Evolutionary conservation across 1,140 invertebrate species (phyloP), one percentile per base, ranked within the genome.

Genomic region (Leptopilina boulardi): DNA sequence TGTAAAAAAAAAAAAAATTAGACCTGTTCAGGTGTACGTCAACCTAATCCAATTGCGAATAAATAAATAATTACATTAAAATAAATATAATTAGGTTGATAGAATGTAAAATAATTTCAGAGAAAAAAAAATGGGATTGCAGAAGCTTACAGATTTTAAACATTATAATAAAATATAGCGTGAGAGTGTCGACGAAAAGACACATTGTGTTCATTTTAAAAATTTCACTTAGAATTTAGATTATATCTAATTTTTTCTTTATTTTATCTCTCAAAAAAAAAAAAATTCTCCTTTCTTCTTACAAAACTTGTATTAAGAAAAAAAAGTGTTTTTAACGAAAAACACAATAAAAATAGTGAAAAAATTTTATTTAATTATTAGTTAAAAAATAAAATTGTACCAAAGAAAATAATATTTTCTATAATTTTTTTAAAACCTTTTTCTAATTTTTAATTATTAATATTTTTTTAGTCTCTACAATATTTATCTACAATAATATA

Each of bases 161-260:
- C 23, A 66, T 51, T n/a, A n/a, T n/a, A n/a, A n/a, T n/a, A n/a
- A n/a, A n/a, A 51, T 8, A 38, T 38, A 38, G 47, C 13, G 59
- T 66, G 59, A 15, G 23, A 66, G 59, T 66, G 56, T 34, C 26
- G 4, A 66, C 59, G 23, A 8, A 34, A 66, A 66, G 59, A 18
- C 26, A 66, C 59, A 66, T 30, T 66, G 59, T 66, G 59, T 66
- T 66, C 59, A 66, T 30, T 30, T 66, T n/a, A n/a, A 66, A 66
- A 13, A 38, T 8, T 30, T 34, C 3, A 5, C 15, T 3, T 66
- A 66, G 21, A 34, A 6, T 10, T 66, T 66, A 66, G 15, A 23
- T 66, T 30, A 21, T 21, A 15, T 34, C 9, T 30, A 15, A 0
- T 15, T 66, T 66, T 15, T 15, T 66, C 5, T 66, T 30, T 30